Evolutionary conservation across 1,140 invertebrate species (phyloP), one percentile per base, ranked within the genome.

Genomic region (Vollenhovia emeryi): DNA sequence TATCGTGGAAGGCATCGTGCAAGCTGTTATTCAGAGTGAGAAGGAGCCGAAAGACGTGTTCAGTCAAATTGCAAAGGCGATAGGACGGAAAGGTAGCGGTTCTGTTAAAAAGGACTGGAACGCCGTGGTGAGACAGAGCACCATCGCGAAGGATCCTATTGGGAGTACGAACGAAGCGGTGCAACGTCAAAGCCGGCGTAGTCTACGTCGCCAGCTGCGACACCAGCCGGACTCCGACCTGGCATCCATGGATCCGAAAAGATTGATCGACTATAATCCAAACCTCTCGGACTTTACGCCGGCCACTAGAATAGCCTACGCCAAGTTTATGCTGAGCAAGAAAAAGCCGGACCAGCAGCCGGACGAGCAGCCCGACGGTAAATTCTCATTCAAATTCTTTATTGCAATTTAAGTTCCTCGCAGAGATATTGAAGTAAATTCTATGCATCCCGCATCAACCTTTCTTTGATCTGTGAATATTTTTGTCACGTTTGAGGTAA

Each of bases 51-150:
- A 97, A 84, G 97, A 98, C 91, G 97, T 98, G 0, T 98, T 98
- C 93, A 96, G 96, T 87, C 97, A 98, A 90, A 96, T 98, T 57
- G 96, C 96, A 0, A 96, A 96, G 89, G 97, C 97, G 3, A 97
- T 98, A 71, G 97, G 97, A 0, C 95, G 96, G 69, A 95, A 96
- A 91, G 95, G 96, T 24, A 96, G 95, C 30, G 93, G 87, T 85
- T 93, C 86, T 43, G 96, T 95, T 82, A 97, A 97, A 92, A 97
- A 97, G 86, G 97, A 98, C 87, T 98, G 98, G 98, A 98, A 98
- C 92, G 97, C 96, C 2, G 93, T 97, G 75, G 98, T 98, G 0
- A 95, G 97, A 9, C 96, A 97, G 86, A 97, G 96, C 84, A 97
- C 97, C 0, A 90, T 96, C 0, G 95, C 94, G 0, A 94, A 95